Evolutionary conservation across 2,888 invertebrate genomes (phyloP).

Genomic region (Dryococelus australis): DNA sequence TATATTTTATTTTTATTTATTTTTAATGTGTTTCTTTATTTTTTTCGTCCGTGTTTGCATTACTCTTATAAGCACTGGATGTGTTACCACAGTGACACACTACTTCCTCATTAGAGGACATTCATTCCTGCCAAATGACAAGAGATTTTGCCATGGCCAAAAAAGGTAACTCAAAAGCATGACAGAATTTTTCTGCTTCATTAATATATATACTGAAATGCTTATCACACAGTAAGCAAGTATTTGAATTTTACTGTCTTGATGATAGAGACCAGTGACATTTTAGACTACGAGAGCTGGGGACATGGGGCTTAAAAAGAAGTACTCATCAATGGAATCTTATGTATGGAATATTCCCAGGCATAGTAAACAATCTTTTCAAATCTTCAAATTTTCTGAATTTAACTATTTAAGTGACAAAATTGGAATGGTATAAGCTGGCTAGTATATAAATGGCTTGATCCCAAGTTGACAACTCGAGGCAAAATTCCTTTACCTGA

Average conservation of each 20-base stretch:
- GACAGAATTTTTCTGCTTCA: neutral
- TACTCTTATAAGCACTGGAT: constrained; percentile 5
- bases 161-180: constrained; percentile 4
- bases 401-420: neutral
- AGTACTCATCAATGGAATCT: neutral
- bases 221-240: neutral
- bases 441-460: neutral
- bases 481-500: neutral
- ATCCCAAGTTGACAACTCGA: neutral
- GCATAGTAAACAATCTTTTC: neutral
- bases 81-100: neutral
- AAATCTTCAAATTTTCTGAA: neutral
- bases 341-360: neutral
- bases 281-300: neutral
- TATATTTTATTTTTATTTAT: no score
- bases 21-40: no score
- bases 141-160: neutral
- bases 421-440: neutral
- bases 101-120: constrained; percentile 12
- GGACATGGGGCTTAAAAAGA: neutral
- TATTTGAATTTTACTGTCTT: neutral
- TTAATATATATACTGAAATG: neutral
- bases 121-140: neutral
- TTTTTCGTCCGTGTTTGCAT: constrained; percentile 6
- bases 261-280: neutral